Base-by-base conservation (phyloP, 2,797 vertebrate species). In the Chromobotia macracanthus region DNA sequence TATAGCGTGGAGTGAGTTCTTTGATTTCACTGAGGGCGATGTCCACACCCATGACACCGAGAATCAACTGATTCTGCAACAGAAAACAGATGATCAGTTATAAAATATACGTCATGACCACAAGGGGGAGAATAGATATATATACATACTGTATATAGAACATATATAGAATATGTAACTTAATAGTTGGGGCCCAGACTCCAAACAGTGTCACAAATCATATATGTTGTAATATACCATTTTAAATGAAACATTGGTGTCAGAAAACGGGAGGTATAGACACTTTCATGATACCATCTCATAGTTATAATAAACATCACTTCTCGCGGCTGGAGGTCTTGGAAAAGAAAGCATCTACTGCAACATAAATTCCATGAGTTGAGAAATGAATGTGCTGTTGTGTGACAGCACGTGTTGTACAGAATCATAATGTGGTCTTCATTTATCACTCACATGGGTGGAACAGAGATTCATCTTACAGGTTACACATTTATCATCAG, bases 1-100 rank as follows among this genome's bases (percentile, higher is more conserved):
- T 96, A 88, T 99, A 99, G 50, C 96, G 95, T 0, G 97, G 97
- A 0, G 96, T 98, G 92, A 99, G 95, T 88, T 88, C 96, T 89
- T 98, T 97, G 90, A 99, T 98, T 90, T 99, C 97, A 3, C 93
- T 96, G 79, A 99, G 94, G 61, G 96, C 95, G 51, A 99, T 94
- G 1, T 99, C 97, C 0, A 99, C 96, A 67, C 97, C 97, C 96
- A 99, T 98, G 83, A 99, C 97, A 0, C 97, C 97, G 13, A 99
- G 94, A 88, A 98, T 97, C 79, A 99, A 95, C 93, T 99, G 97
- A 90, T 97, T 99, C 96, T 99, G 93, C 46, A 84, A 67, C 38
- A 79, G 13, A 66, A 16, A 61, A 78, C 21, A 55, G 16, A 60
- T 6, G 10, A 21, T 63, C 25, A 63, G 7, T 31, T 3, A 31